Percentiles rank a stretch among this genome's conserved stretches.
Evolutionary conservation across 2,888 invertebrate genomes (phyloP).

Genomic region (Xanthostigma xanthostigma): DNA sequence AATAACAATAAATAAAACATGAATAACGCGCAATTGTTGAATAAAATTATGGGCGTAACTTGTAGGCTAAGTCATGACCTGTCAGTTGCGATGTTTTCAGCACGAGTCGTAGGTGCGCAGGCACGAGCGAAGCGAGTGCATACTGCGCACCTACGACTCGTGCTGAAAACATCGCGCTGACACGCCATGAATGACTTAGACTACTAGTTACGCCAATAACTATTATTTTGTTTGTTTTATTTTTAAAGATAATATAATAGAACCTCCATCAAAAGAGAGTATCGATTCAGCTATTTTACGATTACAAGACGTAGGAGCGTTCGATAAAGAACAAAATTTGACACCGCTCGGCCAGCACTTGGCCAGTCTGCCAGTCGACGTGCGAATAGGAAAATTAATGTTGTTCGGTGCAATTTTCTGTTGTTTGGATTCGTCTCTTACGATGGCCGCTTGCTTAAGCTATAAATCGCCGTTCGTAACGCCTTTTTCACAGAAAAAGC

Average conservation of each 20-base stretch:
- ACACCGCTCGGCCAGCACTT: slow-evolving; percentile 80
- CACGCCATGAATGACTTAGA: too few relatives aligned
- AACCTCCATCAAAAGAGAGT: slow-evolving; percentile 54
- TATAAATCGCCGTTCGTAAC: slow-evolving; percentile 65
- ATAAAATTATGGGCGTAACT: too few relatives aligned
- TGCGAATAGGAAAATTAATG: slow-evolving; percentile 83
- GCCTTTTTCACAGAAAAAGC: slow-evolving; percentile 56
- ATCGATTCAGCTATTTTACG: slow-evolving; percentile 53
- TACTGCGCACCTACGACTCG: too few relatives aligned
- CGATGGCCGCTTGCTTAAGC: slow-evolving; percentile 73
- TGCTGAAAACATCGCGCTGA: too few relatives aligned
- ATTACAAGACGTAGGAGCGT: slow-evolving; percentile 62
- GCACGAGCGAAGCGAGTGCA: too few relatives aligned
- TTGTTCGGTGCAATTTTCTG: slow-evolving; percentile 83
- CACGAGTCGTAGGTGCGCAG: too few relatives aligned
- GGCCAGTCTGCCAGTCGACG: slow-evolving; percentile 79
- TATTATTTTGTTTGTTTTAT: slow-evolving; percentile 5
- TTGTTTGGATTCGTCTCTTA: slow-evolving; percentile 82
- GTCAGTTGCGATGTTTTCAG: too few relatives aligned
- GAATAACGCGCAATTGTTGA: too few relatives aligned
- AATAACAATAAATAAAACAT: too few relatives aligned
- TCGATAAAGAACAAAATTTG: slow-evolving; percentile 56
- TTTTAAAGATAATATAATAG: slow-evolving; percentile 45
- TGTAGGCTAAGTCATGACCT: too few relatives aligned
- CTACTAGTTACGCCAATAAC: too few relatives aligned